A percentile compares a stretch with the other conserved stretches of the same genome.
Conservation (phyloP, 2,888 invertebrate species). For the Thecocarcelia acutangulata region DNA sequence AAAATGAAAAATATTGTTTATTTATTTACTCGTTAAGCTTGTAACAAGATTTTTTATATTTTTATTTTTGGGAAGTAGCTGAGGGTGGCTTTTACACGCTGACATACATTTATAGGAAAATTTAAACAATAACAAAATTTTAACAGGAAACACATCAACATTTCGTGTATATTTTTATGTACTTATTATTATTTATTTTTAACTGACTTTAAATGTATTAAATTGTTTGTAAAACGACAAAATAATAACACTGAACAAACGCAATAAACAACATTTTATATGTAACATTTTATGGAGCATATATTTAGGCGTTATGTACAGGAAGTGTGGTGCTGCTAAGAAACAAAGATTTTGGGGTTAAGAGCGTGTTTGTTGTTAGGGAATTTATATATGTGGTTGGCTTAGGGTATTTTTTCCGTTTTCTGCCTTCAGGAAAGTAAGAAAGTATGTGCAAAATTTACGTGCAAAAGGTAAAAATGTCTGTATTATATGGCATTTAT, state of each 20-base stretch:
- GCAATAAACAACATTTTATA: conserved; percentile 8
- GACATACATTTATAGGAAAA: no score
- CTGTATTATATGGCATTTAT: no score
- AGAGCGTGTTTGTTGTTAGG: background rate
- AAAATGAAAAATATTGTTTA: background rate
- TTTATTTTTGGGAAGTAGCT: background rate
- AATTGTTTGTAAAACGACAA: conserved; percentile 58
- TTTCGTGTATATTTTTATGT: background rate
- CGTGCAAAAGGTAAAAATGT: no score
- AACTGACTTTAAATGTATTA: conserved; percentile 54
- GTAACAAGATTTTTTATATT: background rate
- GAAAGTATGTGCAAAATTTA: no score
- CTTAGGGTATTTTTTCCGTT: conserved; percentile 14
- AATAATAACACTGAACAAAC: conserved; percentile 45
- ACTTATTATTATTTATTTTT: conserved; percentile 31
- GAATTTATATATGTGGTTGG: background rate
- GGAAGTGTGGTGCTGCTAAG: no score
- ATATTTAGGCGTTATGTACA: conserved; percentile 13
- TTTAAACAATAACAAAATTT: background rate
- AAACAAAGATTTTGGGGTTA: background rate
- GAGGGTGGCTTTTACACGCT: no score
- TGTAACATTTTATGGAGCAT: conserved; percentile 27
- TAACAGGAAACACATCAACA: conserved; percentile 28
- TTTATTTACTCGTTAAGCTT: background rate
- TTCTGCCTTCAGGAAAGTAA: background rate